Base-by-base conservation (phyloP, 2,888 invertebrate species). In the Tillus elongatus region DNA sequence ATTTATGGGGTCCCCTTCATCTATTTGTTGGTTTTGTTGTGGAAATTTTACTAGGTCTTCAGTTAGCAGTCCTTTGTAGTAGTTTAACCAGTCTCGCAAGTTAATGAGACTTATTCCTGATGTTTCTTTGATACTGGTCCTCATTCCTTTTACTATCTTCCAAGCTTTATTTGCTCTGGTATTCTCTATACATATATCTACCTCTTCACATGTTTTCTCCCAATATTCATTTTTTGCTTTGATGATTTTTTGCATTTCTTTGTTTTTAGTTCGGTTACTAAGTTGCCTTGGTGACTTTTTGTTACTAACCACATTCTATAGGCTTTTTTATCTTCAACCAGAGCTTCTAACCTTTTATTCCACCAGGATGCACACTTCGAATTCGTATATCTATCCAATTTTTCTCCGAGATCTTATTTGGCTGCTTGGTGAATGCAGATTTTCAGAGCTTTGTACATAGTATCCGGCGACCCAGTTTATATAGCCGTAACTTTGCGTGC, bases 191-290 rank as follows among this genome's bases (percentile, higher is more conserved):
- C 24, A 19, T 19, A 19, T 8, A 19, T 19, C 24, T n/a, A n/a
- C n/a, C 24, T 19, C 24, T 19, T n/a, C 24, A 19, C 24, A 19
- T 19, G 24, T 19, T 19, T n/a, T 19, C n/a, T 19, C 24, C 24
- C 24, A 19, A n/a, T 6, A 19, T 19, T 19, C 24, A 19, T 19
- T 19, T n/a, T 19, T 19, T 8, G 24, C 24, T 8, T 19, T n/a
- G 24, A 19, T n/a, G 6, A 19, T 19, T 19, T 19, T 19, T 19
- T 8, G 24, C n/a, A n/a, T 19, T 8, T 19, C n/a, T n/a, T 19
- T 19, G 6, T 19, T 19, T 19, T 19, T 8, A 6, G 6, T 19
- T n/a, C n/a, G 24, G 6, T 8, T 6, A 19, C 24, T 6, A 8
- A n/a, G 6, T 19, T 19, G n/a, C n/a, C 24, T 19, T 19, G 24